Percentiles rank a stretch among this genome's conserved stretches.
These are phyloP conservation scores for western clawed frog (Xenopus tropicalis) DNA, from an alignment of 2,113 vertebrate genomes.

Conservation along the genomic window DNA sequence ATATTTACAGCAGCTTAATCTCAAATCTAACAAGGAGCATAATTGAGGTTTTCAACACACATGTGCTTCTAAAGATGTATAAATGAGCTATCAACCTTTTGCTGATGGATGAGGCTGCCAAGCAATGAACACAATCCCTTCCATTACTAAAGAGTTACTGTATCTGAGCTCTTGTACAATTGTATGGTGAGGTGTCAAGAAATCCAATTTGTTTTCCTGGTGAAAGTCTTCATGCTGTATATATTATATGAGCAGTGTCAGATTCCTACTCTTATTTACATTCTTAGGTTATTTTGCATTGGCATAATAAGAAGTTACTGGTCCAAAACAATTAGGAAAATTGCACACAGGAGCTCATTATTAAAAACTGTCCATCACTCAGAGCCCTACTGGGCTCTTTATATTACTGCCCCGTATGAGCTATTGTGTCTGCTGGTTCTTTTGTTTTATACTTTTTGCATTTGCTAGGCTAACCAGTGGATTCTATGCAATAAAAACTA, in stretches of 20 bases:
- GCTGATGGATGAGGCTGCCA: slow-evolving; percentile 39
- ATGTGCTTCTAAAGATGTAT: slow-evolving; percentile 15
- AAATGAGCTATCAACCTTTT: slow-evolving; percentile 31
- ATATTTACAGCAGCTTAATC: slow-evolving; percentile 10
- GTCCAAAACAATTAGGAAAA: no score
- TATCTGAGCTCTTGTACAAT: slow-evolving; percentile 12
- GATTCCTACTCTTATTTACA: no score
- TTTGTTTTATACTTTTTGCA: no score
- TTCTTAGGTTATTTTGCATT: no score
- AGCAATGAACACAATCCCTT: slow-evolving; percentile 7
- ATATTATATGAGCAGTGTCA: background rate
- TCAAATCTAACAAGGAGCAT: background rate
- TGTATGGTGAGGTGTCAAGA: slow-evolving; percentile 6
- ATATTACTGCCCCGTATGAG: no score
- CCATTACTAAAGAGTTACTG: slow-evolving; percentile 20
- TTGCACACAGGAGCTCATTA: no score
- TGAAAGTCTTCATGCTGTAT: slow-evolving; percentile 1
- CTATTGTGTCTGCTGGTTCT: no score
- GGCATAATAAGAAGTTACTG: no score
- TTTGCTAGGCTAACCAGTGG: no score
- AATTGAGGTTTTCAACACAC: slow-evolving; percentile 7
- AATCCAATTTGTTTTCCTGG: slow-evolving; percentile 8
- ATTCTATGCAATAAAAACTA: no score
- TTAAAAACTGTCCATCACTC: no score
- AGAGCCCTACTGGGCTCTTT: no score